Base-by-base conservation (phyloP, 2,113 vertebrate genomes). In the Camelus dromedarius region DNA sequence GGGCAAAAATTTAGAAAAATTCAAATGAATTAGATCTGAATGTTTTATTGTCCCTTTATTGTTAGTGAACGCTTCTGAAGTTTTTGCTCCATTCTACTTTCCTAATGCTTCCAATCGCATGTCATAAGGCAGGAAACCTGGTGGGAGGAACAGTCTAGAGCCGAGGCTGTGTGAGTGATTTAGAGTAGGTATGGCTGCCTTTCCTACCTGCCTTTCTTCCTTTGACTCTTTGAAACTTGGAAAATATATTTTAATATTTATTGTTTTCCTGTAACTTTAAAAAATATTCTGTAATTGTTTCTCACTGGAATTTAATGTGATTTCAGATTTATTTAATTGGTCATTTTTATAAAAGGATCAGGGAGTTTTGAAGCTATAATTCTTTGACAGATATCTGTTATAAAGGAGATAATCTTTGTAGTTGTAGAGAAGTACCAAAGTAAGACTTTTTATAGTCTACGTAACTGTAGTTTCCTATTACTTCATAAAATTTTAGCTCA, bases 51-150 rank as follows among this genome's bases (percentile, higher is more conserved):
- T 81, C 8, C 38, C 75, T 95, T 86, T 80, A 83, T 62, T 91
- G 52, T 76, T 88, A 84, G 38, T 35, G 35, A 89, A 69, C 19
- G 76, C 30, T 95, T 92, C 79, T 93, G 81, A 94, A 97, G 95
- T 95, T 89, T 89, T 73, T 89, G 67, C 69, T 94, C 15, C 84
- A 82, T 97, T 97, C 75, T 42, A 10, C 3, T 93, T 91, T 85
- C 32, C 58, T 84, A 26, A 94, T 66, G 73, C 85, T 93, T 93
- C 64, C 85, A 79, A 56, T 83, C 62, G 3, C 93, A 54, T 83
- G 90, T 93, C 91, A 79, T 60, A 96, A 91, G 62, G 58, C 76
- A 89, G 69, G 80, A 92, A 86, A 93, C 73, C 24, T 73, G 50
- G 32, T 81, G 50, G 91, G 62, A 89, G 89, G 58, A 84, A 73